Evolutionary conservation across 2,113 vertebrate species (phyloP).

Genomic region (Anarrhichthys ocellatus): DNA sequence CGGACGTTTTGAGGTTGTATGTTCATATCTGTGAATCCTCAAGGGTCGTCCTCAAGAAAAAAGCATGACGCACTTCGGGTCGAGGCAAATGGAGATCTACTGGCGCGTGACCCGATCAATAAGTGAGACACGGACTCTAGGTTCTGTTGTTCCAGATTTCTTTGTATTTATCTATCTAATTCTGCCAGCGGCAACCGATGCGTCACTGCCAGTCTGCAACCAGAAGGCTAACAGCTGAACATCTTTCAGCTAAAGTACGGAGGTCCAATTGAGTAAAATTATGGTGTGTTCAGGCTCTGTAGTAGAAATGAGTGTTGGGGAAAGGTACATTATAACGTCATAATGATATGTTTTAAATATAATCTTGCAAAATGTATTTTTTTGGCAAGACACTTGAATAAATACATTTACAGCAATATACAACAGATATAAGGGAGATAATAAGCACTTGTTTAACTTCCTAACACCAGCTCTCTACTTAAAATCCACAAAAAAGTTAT

Average conservation of each 20-base stretch:
- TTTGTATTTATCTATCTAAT: constrained; percentile 71
- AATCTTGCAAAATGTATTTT: too few relatives aligned
- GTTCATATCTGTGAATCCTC: constrained; percentile 31
- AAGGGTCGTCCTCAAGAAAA: constrained; percentile 37
- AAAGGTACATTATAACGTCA: not conserved
- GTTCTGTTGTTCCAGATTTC: constrained; percentile 59
- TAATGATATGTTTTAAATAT: too few relatives aligned
- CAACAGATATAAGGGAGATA: not conserved
- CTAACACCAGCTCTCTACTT: not conserved
- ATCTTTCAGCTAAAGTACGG: too few relatives aligned
- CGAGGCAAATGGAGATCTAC: constrained; percentile 55
- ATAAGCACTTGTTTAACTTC: not conserved
- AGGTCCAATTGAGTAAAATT: too few relatives aligned
- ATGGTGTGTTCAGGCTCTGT: not conserved
- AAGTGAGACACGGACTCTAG: constrained; percentile 47
- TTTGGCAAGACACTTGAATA: not conserved
- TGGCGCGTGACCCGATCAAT: constrained; percentile 65
- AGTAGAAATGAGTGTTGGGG: not conserved
- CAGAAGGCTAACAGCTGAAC: constrained; percentile 19
- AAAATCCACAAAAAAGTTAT: not conserved
- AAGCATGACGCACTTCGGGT: constrained; percentile 6
- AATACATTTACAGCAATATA: not conserved
- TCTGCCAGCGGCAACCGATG: constrained; percentile 65
- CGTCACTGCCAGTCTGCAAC: constrained; percentile 67
- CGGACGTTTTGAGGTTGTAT: not conserved